A percentile compares a stretch with the other conserved stretches of the same genome.
Evolutionary conservation across 2,113 vertebrate genomes (phyloP).

Genomic region (Anser cygnoides): DNA sequence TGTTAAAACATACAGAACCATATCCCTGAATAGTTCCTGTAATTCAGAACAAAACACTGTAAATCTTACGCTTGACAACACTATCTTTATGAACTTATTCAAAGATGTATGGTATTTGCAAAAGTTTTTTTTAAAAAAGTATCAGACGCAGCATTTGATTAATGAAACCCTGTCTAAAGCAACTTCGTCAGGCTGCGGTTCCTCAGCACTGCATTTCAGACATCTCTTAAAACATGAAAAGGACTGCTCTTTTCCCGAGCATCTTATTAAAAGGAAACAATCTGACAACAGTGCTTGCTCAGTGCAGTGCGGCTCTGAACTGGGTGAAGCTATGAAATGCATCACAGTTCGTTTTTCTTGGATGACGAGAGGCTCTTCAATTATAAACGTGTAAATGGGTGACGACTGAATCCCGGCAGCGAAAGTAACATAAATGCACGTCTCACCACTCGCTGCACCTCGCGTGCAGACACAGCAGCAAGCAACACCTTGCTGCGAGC

Average conservation of each 20-base stretch:
- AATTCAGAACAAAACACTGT: slow-evolving; percentile 65
- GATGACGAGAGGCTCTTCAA: slow-evolving; percentile 59
- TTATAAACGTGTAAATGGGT: slow-evolving; percentile 54
- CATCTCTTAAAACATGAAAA: neutral
- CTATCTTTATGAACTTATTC: slow-evolving; percentile 50
- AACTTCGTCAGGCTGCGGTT: slow-evolving; percentile 19
- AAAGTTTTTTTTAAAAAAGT: neutral
- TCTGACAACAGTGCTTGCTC: slow-evolving; percentile 22
- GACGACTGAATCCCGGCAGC: neutral
- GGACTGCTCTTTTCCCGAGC: slow-evolving; percentile 29
- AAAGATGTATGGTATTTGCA: slow-evolving; percentile 54
- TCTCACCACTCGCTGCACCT: neutral
- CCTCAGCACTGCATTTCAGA: slow-evolving; percentile 29
- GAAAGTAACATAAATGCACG: neutral
- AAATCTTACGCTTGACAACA: slow-evolving; percentile 65
- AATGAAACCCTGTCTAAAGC: slow-evolving; percentile 58
- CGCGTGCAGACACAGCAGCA: neutral
- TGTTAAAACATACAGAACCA: neutral
- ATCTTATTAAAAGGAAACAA: slow-evolving; percentile 63
- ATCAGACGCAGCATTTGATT: slow-evolving; percentile 49
- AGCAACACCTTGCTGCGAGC: neutral
- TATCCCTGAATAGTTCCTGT: slow-evolving; percentile 44
- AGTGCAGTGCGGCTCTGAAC: slow-evolving; percentile 20
- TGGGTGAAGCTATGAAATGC: neutral
- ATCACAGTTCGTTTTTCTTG: slow-evolving; percentile 36